phyloP scores from a whole-genome alignment of 2,888 invertebrate species.

The Aphidoletes aphidimyza region DNA sequence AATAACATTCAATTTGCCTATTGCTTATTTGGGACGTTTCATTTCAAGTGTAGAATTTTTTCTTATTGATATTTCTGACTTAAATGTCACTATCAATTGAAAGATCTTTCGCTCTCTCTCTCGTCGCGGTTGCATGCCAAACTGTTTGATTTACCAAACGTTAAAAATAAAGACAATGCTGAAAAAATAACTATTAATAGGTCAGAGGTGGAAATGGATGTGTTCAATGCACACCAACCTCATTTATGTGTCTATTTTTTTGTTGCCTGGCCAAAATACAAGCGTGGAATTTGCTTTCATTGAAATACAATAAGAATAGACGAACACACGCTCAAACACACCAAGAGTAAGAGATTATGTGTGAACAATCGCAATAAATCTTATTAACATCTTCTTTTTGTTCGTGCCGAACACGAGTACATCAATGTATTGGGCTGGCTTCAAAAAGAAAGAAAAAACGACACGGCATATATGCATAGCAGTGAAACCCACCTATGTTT shows the following conservation, averaged over 20 bases:
- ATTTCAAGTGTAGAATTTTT: neutral
- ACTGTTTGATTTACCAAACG: neutral
- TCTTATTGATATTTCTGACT: constrained; percentile 1
- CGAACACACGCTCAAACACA: neutral
- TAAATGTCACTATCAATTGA: neutral
- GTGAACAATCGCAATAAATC: constrained; percentile 43
- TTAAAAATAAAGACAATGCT: neutral
- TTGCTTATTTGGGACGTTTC: neutral
- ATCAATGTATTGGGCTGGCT: neutral
- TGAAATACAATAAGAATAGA: neutral
- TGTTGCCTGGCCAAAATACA: neutral
- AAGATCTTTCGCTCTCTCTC: neutral
- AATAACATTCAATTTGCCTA: neutral
- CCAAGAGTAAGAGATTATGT: constrained; percentile 20
- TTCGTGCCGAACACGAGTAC: neutral
- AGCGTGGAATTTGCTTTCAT: neutral
- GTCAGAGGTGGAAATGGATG: neutral
- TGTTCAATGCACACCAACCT: neutral
- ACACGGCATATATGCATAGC: neutral
- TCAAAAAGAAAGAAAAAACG: neutral
- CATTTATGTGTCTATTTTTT: neutral
- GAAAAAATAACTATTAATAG: neutral
- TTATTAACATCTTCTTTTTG: constrained; percentile 50
- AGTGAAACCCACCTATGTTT: constrained; percentile 35
- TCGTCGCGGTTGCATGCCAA: neutral